Conservation (phyloP, 1,140 invertebrate genomes). For the Pollicipes pollicipes region DNA sequence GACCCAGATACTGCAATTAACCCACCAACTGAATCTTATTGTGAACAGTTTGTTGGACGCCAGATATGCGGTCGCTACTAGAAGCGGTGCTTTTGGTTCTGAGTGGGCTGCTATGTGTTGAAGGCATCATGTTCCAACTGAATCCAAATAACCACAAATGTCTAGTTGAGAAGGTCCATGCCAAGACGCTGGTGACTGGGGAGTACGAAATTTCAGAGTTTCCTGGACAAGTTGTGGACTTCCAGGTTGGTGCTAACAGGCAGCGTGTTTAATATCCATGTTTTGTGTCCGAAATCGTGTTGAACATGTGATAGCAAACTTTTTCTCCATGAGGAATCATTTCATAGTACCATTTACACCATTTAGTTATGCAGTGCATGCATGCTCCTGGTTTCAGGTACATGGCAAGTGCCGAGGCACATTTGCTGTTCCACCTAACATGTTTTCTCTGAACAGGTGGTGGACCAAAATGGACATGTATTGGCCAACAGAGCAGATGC, state of each 20-base stretch:
- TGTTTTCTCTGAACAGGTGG: constrained; percentile 17
- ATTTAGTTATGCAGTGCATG: too few species aligned
- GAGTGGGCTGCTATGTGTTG: constrained; percentile 9
- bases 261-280: too few species aligned
- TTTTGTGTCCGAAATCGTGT: too few species aligned
- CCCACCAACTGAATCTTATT: too few species aligned
- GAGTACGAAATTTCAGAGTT: constrained; percentile 78
- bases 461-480: constrained; percentile 7
- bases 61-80: too few species aligned
- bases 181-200: constrained; percentile 85
- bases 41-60: too few species aligned
- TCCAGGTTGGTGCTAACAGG: constrained; percentile 70
- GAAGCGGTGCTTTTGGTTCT: too few species aligned
- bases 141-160: constrained; percentile 76
- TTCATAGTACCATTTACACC: too few species aligned
- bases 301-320: too few species aligned
- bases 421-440: neutral
- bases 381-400: neutral
- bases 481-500: constrained; percentile 52
- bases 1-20: too few species aligned
- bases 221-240: constrained; percentile 69
- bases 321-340: too few species aligned
- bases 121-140: constrained; percentile 60
- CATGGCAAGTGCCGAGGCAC: too few species aligned
- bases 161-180: constrained; percentile 88